Evolutionary conservation across 2,113 vertebrate species (phyloP).

Genomic region (Sminthopsis crassicaudata): DNA sequence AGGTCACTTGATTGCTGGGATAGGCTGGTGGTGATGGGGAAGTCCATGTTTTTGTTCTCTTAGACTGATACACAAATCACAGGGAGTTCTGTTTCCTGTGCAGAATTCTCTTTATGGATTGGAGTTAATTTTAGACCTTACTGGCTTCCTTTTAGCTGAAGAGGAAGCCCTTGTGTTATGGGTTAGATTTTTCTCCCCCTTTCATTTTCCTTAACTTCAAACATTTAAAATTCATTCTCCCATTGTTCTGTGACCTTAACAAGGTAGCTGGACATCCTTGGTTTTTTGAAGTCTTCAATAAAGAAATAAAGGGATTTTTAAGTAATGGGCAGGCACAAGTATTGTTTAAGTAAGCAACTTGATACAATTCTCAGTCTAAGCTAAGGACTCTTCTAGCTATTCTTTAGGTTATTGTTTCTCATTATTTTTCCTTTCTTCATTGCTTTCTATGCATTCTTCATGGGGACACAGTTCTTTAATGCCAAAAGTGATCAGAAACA

Average conservation of each 20-base stretch:
- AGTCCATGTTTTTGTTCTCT: slow-evolving; percentile 24
- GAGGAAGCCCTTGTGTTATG: slow-evolving; percentile 51
- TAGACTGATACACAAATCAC: neutral
- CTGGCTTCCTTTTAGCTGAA: slow-evolving; percentile 43
- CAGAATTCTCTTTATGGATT: slow-evolving; percentile 2
- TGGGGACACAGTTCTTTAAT: neutral
- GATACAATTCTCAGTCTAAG: neutral
- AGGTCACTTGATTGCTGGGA: slow-evolving; percentile 19
- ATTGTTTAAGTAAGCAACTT: neutral
- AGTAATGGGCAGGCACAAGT: neutral
- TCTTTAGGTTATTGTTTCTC: neutral
- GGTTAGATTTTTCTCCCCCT: slow-evolving; percentile 47
- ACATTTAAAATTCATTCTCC: slow-evolving; percentile 40
- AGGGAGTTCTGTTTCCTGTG: slow-evolving; percentile 12
- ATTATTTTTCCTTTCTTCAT: neutral
- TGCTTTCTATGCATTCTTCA: neutral
- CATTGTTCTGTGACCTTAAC: neutral
- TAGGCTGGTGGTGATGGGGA: neutral
- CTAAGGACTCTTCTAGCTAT: neutral
- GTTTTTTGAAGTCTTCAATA: slow-evolving; percentile 16
- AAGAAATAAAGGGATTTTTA: neutral
- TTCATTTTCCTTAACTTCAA: slow-evolving; percentile 60
- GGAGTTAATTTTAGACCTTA: slow-evolving; percentile 37
- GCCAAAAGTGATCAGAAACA: slow-evolving; percentile 9
- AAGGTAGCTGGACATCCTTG: neutral